phyloP scores from a whole-genome alignment of 1,140 invertebrate genomes.

The Wiebesia pumilae region DNA sequence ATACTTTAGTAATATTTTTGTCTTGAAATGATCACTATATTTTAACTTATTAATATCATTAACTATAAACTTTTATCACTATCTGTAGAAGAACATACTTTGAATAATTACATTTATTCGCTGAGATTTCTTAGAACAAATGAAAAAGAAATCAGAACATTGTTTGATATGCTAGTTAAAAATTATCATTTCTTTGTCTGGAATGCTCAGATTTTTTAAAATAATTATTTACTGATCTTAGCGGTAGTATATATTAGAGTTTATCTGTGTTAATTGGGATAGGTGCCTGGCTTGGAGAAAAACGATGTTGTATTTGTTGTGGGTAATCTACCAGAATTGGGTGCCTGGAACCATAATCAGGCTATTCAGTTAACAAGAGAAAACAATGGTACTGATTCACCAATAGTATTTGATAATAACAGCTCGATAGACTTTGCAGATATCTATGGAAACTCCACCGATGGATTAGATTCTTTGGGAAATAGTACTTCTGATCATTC shows the following conservation, averaged over 20 bases:
- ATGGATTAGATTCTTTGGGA: slow-evolving; percentile 58
- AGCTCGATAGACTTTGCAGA: slow-evolving; percentile 61
- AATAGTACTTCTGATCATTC: slow-evolving; percentile 60
- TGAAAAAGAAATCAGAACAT: not conserved
- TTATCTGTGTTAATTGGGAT: not conserved
- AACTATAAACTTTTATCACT: not conserved
- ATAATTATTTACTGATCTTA: not conserved
- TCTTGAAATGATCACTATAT: too few relatives aligned
- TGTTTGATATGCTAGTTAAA: not conserved
- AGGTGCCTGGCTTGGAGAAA: slow-evolving; percentile 70
- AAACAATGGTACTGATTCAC: slow-evolving; percentile 60
- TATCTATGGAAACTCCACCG: slow-evolving; percentile 57
- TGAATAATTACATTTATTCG: slow-evolving; percentile 19
- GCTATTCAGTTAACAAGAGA: slow-evolving; percentile 69
- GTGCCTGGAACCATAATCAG: slow-evolving; percentile 73
- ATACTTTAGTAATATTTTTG: too few relatives aligned
- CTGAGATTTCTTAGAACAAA: not conserved
- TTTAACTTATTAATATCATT: not conserved
- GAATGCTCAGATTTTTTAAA: not conserved
- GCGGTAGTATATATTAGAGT: not conserved
- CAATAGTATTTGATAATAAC: slow-evolving; percentile 64
- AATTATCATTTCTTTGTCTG: not conserved
- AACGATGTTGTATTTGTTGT: slow-evolving; percentile 72
- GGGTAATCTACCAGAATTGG: slow-evolving; percentile 71
- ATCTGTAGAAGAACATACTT: not conserved